Conservation (phyloP, 2,888 invertebrate species). For the Drosophila siamana region DNA sequence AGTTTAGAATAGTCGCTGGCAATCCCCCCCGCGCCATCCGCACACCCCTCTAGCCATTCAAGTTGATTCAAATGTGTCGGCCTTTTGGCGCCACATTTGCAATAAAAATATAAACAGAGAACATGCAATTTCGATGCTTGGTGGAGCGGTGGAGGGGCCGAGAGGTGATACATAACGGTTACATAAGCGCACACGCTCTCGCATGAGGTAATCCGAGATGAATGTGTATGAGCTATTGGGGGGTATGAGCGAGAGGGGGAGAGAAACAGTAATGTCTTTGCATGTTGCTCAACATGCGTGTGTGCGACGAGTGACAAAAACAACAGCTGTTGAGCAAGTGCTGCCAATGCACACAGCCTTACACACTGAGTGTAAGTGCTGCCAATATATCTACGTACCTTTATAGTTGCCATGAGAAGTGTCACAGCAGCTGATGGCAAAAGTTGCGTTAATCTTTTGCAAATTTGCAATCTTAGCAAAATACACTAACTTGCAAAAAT, state of each 20-base stretch:
- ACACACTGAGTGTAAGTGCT: neutral
- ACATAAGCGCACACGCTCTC: constrained; percentile 48
- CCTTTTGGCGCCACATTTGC: constrained; percentile 74
- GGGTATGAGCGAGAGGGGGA: neutral
- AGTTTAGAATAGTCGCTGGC: constrained; percentile 44
- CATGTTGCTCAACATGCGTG: constrained; percentile 34
- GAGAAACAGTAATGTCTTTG: constrained; percentile 25
- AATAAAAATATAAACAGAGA: constrained; percentile 71
- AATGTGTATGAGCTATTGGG: constrained; percentile 15
- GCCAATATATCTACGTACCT: no score
- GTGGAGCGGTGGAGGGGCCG: constrained; percentile 8
- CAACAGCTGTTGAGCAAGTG: constrained; percentile 58
- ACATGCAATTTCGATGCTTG: constrained; percentile 43
- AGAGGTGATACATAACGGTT: constrained; percentile 55
- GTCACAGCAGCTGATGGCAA: constrained; percentile 41
- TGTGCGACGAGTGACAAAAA: constrained; percentile 38
- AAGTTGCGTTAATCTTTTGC: constrained; percentile 35
- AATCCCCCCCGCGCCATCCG: neutral
- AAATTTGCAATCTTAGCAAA: constrained; percentile 48
- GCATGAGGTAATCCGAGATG: constrained; percentile 65
- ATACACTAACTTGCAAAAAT: constrained; percentile 55
- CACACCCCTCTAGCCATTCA: neutral
- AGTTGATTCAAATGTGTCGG: constrained; percentile 31
- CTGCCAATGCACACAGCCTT: constrained; percentile 1
- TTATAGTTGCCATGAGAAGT: constrained; percentile 13